Evolutionary conservation across 2,797 vertebrate genomes (phyloP).

Genomic region (Fistularia commersonii): DNA sequence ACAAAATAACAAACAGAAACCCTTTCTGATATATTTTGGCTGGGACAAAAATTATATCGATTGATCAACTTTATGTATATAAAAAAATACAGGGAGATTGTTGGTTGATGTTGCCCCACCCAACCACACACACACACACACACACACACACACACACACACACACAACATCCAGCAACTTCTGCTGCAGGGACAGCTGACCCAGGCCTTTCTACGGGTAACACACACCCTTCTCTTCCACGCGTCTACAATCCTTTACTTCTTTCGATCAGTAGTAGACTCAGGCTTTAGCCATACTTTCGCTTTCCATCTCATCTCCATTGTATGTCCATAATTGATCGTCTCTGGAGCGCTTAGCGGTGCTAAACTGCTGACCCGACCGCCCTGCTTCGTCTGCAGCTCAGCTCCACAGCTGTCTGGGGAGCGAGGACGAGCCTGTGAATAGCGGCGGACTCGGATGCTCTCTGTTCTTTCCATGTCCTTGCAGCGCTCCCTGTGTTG

Average conservation of each 20-base stretch:
- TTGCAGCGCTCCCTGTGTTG: conserved; percentile 2
- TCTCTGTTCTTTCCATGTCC: conserved; percentile 14
- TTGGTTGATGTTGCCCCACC: too few species aligned
- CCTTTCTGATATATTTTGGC: too few species aligned
- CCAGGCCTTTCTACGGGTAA: conserved; percentile 97
- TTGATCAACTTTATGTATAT: too few species aligned
- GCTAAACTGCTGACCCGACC: conserved; percentile 50
- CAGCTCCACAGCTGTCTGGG: conserved; percentile 28
- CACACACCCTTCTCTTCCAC: conserved; percentile 18
- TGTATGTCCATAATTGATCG: conserved; percentile 24
- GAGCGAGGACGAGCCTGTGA: conserved; percentile 10
- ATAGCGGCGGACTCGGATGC: conserved; percentile 12
- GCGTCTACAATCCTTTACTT: conserved; percentile 61
- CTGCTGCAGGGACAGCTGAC: conserved; percentile 97
- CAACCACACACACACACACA: too few species aligned
- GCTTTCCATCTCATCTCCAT: conserved; percentile 27
- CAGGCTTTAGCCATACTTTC: conserved; percentile 20
- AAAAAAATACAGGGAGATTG: too few species aligned
- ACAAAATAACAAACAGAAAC: too few species aligned
- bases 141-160: too few species aligned
- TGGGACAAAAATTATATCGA: too few species aligned
- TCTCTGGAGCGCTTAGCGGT: conserved; percentile 22
- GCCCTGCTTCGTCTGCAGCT: conserved; percentile 34
- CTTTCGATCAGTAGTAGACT: conserved; percentile 22
- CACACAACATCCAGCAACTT: too few species aligned